A percentile compares a stretch with the other conserved stretches of the same genome.
These are phyloP conservation scores for Oreochromis mossambicus DNA, from an alignment of 2,797 vertebrate genomes.

Conservation along the genomic window DNA sequence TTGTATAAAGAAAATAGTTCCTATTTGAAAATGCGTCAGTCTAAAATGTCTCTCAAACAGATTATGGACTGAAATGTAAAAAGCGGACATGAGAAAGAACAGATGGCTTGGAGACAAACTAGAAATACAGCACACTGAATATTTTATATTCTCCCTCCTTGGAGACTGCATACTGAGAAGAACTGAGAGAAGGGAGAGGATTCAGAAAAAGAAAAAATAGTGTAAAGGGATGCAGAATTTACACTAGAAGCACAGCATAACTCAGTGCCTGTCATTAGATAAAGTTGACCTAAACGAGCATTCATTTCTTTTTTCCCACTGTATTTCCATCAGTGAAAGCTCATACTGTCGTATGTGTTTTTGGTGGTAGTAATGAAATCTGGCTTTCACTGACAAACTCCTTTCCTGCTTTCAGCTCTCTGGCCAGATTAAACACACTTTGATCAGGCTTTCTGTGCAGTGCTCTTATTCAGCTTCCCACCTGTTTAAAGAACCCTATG, in stretches of 20 bases:
- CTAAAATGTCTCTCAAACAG: background rate
- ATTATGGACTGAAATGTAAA: background rate
- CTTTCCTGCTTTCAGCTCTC: background rate
- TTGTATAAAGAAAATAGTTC: rapidly evolving
- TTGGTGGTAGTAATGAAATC: background rate
- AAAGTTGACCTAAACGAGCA: background rate
- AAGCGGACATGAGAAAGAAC: background rate
- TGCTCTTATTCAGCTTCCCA: background rate
- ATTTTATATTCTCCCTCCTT: slow-evolving; percentile 24
- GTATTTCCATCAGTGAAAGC: background rate
- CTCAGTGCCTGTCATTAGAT: background rate
- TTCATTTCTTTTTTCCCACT: background rate
- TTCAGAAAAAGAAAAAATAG: background rate
- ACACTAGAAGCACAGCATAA: background rate
- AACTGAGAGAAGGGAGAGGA: background rate
- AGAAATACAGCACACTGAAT: slow-evolving; percentile 17
- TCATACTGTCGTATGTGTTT: background rate
- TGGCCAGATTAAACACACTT: background rate
- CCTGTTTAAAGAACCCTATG: background rate
- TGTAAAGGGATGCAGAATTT: background rate
- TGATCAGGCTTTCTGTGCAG: background rate
- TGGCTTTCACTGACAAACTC: background rate
- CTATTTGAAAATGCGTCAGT: background rate
- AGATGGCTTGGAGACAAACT: slow-evolving; percentile 20
- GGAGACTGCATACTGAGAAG: background rate